Conservation (phyloP, 2,113 vertebrate species). For the Anhinga anhinga region DNA sequence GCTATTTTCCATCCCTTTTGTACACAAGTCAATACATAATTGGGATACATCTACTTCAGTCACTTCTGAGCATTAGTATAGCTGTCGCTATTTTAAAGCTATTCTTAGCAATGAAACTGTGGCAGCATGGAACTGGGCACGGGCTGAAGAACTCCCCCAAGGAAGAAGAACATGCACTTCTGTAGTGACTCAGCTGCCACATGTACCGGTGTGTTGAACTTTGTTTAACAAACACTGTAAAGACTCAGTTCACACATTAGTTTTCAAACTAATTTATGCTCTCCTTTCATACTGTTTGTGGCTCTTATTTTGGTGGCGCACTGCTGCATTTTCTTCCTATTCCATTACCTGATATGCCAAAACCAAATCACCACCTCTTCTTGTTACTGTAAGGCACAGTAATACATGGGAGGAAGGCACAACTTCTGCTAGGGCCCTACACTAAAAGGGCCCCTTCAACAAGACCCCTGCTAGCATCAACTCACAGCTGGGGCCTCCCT, state of each 20-base stretch:
- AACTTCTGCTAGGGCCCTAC: not conserved
- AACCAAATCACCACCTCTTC: not conserved
- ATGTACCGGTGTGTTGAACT: not conserved
- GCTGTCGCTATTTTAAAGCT: not conserved
- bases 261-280: not conserved
- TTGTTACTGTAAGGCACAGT: not conserved
- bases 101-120: not conserved
- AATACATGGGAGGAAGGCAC: rapidly evolving
- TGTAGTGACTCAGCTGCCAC: not conserved
- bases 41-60: not conserved
- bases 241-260: not conserved
- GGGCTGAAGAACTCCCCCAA: not conserved
- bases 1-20: not conserved
- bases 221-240: not conserved
- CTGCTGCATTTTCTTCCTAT: not conserved
- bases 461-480: rapidly evolving
- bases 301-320: not conserved
- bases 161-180: not conserved
- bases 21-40: not conserved
- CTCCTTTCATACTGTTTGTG: not conserved
- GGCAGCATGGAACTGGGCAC: not conserved
- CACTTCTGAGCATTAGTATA: not conserved
- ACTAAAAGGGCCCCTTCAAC: rapidly evolving
- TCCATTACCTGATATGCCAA: not conserved
- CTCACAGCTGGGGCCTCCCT: not conserved